Conservation (phyloP, 2,797 vertebrate species). For the Poecilia gillii region DNA sequence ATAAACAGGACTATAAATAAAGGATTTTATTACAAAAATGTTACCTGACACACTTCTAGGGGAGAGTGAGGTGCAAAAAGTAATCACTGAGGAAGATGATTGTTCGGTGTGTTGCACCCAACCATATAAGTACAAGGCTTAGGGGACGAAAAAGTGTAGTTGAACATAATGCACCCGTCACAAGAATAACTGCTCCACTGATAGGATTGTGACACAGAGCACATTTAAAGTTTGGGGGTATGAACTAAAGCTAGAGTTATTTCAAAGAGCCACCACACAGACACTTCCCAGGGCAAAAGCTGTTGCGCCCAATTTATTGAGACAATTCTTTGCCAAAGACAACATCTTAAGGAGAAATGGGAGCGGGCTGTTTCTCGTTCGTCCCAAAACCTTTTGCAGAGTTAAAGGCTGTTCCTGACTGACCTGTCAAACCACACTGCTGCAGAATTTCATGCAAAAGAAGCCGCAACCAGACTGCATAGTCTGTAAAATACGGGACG, state of each 20-base stretch:
- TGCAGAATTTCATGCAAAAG: not conserved
- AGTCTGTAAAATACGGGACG: not conserved
- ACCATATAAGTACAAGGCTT: not conserved
- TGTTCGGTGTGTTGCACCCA: not conserved
- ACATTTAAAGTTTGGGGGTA: not conserved
- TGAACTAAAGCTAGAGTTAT: not conserved
- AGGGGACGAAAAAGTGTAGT: not conserved
- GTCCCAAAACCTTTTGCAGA: not conserved
- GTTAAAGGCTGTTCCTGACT: not conserved
- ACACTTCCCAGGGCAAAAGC: not conserved
- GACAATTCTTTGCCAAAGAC: not conserved
- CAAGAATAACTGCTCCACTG: not conserved
- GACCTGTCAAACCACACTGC: not conserved
- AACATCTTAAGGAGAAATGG: not conserved
- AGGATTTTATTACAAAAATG: not conserved
- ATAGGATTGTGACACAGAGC: not conserved
- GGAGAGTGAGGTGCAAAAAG: not conserved
- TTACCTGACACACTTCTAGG: not conserved
- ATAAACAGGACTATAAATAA: not conserved
- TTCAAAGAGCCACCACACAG: not conserved
- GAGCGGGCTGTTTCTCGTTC: not conserved
- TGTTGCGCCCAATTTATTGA: not conserved
- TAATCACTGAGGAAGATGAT: not conserved
- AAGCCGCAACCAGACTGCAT: not conserved
- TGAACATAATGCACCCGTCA: not conserved